These are phyloP conservation scores for Sceloporus tristichus DNA, from an alignment of 2,113 vertebrate species.

Conservation along the genomic window DNA sequence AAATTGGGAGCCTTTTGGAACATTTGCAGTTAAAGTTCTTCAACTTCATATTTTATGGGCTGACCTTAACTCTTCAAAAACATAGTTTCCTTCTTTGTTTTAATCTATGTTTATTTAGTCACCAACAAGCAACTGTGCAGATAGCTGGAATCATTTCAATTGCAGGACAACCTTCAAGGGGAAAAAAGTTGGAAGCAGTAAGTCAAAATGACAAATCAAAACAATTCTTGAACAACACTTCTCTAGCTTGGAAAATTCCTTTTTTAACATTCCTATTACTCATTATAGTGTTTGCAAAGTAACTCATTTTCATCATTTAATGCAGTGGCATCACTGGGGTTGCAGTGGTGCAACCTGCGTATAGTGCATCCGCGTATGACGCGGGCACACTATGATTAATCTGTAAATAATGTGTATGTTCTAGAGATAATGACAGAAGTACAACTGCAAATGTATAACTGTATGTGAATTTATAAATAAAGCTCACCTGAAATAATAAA, in stretches of 20 bases:
- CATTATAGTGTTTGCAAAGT: too few species aligned
- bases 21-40: constrained; percentile 25
- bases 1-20: background rate
- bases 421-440: too few species aligned
- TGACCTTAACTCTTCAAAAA: constrained; percentile 8
- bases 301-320: background rate
- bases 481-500: too few species aligned
- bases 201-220: background rate
- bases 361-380: too few species aligned
- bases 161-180: constrained; percentile 88
- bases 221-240: background rate
- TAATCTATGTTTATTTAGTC: background rate
- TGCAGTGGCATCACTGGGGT: too few species aligned
- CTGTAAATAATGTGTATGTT: too few species aligned
- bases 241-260: background rate
- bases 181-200: background rate
- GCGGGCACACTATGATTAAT: too few species aligned
- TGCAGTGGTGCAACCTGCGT: too few species aligned
- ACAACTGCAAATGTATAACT: too few species aligned
- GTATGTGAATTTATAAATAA: too few species aligned
- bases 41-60: background rate
- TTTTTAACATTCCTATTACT: constrained; percentile 15
- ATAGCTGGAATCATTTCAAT: constrained; percentile 81
- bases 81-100: background rate
- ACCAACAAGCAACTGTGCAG: background rate